Conservation (phyloP, 2,113 vertebrate genomes). For the Eulacestoma nigropectus region DNA sequence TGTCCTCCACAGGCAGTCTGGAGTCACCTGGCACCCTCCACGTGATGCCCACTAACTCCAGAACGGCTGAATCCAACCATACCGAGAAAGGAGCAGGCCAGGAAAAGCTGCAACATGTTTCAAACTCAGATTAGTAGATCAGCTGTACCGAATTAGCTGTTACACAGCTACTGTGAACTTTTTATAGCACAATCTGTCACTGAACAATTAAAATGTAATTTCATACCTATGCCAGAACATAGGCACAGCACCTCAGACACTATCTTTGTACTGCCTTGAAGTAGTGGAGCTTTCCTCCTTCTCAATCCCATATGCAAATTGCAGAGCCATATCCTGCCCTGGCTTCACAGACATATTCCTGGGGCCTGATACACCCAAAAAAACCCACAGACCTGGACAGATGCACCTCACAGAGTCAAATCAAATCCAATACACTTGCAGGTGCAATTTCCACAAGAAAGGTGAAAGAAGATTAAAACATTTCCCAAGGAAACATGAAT, state of each 20-base stretch:
- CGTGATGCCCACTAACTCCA: rapidly evolving
- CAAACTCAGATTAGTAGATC: neutral
- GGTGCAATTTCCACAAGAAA: neutral
- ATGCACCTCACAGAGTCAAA: neutral
- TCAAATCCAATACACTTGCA: neutral
- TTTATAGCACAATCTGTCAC: neutral
- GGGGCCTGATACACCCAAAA: neutral
- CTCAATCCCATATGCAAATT: neutral
- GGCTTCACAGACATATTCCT: neutral
- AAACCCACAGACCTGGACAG: neutral
- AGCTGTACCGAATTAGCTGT: neutral
- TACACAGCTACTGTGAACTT: neutral
- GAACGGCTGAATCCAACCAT: neutral
- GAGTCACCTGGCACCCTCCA: neutral
- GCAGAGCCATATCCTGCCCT: neutral
- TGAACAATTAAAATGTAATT: neutral
- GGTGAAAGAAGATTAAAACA: neutral
- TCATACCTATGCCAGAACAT: neutral
- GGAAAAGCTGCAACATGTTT: neutral
- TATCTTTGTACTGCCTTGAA: neutral
- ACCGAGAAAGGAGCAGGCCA: neutral
- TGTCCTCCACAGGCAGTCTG: neutral
- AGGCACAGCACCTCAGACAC: neutral
- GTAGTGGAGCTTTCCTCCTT: neutral
- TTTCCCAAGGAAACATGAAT: neutral